These are phyloP conservation scores for Sylvietta virens DNA, from an alignment of 2,113 vertebrate genomes.

Conservation along the genomic window DNA sequence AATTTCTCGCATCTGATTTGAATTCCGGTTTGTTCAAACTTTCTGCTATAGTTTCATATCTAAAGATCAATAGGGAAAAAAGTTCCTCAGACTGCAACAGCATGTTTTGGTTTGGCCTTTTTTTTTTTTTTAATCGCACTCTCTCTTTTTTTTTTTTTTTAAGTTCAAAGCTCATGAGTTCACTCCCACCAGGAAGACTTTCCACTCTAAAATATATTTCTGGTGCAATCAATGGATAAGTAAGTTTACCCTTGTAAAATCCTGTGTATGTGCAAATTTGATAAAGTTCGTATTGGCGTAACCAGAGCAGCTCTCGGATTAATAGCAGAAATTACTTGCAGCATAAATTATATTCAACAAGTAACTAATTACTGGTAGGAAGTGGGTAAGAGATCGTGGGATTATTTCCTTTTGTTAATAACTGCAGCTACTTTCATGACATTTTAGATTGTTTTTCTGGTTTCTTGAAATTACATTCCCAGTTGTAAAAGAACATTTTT, in stretches of 20 bases:
- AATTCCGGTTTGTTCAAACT: not conserved
- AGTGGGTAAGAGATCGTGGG: not conserved
- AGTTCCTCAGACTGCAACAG: not conserved
- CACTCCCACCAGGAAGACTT: not conserved
- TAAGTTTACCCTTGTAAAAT: not conserved
- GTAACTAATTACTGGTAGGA: constrained; percentile 55
- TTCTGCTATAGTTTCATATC: not conserved
- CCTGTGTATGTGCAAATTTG: not conserved
- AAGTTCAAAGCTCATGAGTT: not conserved
- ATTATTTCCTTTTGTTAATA: constrained; percentile 39
- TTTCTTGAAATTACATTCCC: not conserved
- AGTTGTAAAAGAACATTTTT: not conserved
- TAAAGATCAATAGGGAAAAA: not conserved
- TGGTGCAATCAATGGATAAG: not conserved
- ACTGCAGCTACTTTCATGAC: not conserved
- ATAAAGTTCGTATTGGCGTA: not conserved
- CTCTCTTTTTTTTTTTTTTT: not conserved
- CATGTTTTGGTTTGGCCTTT: not conserved
- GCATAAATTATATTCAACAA: constrained; percentile 69
- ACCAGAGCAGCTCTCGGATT: not conserved
- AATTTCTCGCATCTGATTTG: not conserved
- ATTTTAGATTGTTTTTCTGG: not conserved
- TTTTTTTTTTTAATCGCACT: not conserved
- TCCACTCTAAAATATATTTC: constrained; percentile 7
- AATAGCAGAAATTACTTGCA: constrained; percentile 37